Base-by-base conservation (phyloP, 1,140 invertebrate genomes). In the Caerostris darwini region DNA sequence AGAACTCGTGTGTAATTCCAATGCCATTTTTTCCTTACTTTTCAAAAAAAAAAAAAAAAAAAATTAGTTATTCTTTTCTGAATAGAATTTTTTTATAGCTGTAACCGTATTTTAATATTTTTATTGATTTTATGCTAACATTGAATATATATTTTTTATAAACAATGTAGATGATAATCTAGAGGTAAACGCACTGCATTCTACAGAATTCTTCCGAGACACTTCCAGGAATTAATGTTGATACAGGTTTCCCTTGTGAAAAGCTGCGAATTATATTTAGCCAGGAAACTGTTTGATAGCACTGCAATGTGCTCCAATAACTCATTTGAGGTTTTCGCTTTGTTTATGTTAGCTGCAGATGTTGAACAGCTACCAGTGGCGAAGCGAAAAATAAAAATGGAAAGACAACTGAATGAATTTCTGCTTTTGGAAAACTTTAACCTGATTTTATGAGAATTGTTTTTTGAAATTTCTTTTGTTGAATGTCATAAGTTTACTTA, bases 261-360 rank as follows among this genome's bases (percentile, higher is more conserved):
- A 59, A 64, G 61, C 61, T 64, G 61, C 61, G 61, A 64, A 64
- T 64, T 64, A 64, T 64, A 64, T 64, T 64, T 64, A 64, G 61
- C 61, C 61, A 64, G 61, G 61, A 64, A 64, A 64, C 61, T 14
- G 61, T 64, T 64, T 64, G 61, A 64, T 64, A 64, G 61, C 61
- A 14, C 17, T 64, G 61, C 61, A 64, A 64, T 64, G 61, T 64
- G 61, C 17, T 64, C 61, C 61, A 64, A 64, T 64, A 64, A 10
- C 61, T 64, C 61, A 64, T 64, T 17, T 64, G 61, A 64, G 59
- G 61, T 17, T 64, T 64, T 64, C 61, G 10, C 17, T 64, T 14
- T 64, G 61, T 64, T 34, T 64, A 64, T 17, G 12, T 64, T 64
- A 64, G 61, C 61, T 64, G 61, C 61, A 64, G 61, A 64, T 64